These are phyloP conservation scores for Orthonevra nobilis DNA, from an alignment of 2,888 invertebrate genomes.

Conservation along the genomic window DNA sequence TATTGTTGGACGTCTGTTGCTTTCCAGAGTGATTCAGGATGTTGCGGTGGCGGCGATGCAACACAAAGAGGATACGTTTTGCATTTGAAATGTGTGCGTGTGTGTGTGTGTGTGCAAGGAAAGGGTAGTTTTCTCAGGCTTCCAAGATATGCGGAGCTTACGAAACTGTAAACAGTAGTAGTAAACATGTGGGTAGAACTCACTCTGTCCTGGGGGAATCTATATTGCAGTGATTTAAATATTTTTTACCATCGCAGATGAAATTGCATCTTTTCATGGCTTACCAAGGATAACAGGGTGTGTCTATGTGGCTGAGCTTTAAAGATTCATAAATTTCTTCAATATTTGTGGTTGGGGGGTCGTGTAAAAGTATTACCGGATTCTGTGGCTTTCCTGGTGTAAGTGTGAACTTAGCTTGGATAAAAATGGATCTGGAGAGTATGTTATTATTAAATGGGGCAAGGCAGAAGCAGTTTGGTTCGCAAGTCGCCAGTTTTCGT, in stretches of 20 bases:
- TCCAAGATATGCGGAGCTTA: slow-evolving; percentile 9
- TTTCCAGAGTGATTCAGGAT: not conserved
- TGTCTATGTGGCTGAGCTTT: not conserved
- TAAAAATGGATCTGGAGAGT: slow-evolving; percentile 11
- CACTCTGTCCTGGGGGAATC: slow-evolving; percentile 7
- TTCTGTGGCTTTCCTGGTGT: slow-evolving; percentile 28
- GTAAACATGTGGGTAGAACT: slow-evolving; percentile 21
- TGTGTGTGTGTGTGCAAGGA: not conserved
- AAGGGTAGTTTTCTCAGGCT: not conserved
- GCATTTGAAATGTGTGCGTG: slow-evolving; percentile 9
- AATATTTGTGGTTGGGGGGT: slow-evolving; percentile 26
- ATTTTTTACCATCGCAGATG: slow-evolving; percentile 40
- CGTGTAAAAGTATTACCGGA: too few relatives aligned
- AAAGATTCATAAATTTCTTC: slow-evolving; percentile 14
- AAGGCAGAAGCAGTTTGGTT: slow-evolving; percentile 18
- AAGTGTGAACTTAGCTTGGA: slow-evolving; percentile 13
- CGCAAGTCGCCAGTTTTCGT: too few relatives aligned
- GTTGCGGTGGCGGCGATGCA: too few relatives aligned
- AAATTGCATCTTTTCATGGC: slow-evolving; percentile 22
- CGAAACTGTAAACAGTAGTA: too few relatives aligned
- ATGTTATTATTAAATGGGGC: slow-evolving; percentile 24
- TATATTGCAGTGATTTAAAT: slow-evolving; percentile 54
- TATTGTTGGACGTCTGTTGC: slow-evolving; percentile 3
- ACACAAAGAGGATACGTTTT: slow-evolving; percentile 30
- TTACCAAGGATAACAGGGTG: not conserved